Conservation (phyloP, 2,797 vertebrate genomes). For the Hapalemur alaotrensis region DNA sequence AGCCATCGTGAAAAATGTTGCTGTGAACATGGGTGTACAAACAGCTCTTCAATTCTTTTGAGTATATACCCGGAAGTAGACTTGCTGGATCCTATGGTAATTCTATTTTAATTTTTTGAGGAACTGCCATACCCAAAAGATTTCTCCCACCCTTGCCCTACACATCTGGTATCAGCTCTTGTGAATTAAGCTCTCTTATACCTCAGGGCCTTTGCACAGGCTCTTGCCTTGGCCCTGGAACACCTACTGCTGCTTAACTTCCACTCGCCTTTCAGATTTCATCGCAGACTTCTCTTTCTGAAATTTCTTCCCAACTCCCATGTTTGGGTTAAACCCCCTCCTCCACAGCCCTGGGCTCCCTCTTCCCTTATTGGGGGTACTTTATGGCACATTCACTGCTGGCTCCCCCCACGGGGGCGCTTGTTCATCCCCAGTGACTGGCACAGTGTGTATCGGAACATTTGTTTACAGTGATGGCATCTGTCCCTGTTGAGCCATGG, state of each 20-base stretch:
- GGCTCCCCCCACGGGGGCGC: neutral
- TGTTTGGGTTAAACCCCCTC: neutral
- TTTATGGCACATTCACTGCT: rapidly evolving
- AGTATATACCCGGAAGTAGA: neutral
- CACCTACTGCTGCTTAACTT: neutral
- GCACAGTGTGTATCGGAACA: no score
- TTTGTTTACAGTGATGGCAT: neutral
- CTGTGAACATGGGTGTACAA: neutral
- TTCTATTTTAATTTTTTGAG: neutral
- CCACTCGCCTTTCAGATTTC: neutral
- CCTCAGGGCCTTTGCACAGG: neutral
- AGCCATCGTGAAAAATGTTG: neutral
- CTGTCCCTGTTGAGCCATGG: neutral
- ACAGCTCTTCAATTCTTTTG: neutral
- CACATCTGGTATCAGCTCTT: neutral
- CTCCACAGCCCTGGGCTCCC: neutral
- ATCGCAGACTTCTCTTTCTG: neutral
- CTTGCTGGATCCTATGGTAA: neutral
- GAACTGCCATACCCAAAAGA: neutral
- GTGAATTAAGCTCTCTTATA: neutral
- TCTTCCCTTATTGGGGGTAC: neutral
- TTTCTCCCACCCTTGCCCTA: neutral
- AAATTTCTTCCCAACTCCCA: neutral
- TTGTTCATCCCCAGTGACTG: neutral
- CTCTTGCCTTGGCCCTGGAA: neutral